These are phyloP conservation scores for Neuroterus valhalla DNA, from an alignment of 1,140 invertebrate genomes.

Conservation along the genomic window DNA sequence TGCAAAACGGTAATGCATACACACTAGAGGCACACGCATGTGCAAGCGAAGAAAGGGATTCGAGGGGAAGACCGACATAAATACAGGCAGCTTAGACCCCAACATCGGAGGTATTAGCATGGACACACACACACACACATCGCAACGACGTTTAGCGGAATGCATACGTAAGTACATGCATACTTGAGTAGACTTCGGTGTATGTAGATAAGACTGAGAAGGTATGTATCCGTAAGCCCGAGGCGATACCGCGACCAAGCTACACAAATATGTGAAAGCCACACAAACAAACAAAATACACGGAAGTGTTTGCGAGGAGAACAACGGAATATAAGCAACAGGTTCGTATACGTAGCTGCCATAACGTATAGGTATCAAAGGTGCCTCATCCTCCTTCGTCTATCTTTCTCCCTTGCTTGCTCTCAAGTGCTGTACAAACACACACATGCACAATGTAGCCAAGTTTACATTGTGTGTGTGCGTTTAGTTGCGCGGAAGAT, in stretches of 20 bases:
- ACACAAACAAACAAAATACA: conserved; percentile 43
- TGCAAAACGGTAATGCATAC: conserved; percentile 37
- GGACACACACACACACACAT: too few relatives aligned
- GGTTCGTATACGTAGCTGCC: conserved; percentile 60
- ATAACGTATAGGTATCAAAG: conserved; percentile 59
- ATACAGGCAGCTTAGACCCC: too few relatives aligned
- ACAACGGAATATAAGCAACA: conserved; percentile 68
- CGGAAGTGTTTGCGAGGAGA: conserved; percentile 51
- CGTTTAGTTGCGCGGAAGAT: conserved; percentile 56
- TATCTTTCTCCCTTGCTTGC: conserved; percentile 42
- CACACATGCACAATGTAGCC: conserved; percentile 35
- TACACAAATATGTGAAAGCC: conserved; percentile 38
- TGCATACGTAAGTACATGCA: too few relatives aligned
- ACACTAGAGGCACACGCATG: too few relatives aligned
- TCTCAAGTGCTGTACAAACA: conserved; percentile 40
- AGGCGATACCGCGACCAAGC: conserved; percentile 45
- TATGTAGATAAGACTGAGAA: not conserved
- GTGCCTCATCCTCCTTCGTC: conserved; percentile 29
- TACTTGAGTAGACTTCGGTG: too few relatives aligned
- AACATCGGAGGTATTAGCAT: too few relatives aligned
- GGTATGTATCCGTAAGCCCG: conserved; percentile 46
- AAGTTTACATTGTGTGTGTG: conserved; percentile 42
- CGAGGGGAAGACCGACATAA: too few relatives aligned
- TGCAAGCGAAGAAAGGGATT: too few relatives aligned
- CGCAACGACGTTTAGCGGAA: too few relatives aligned